Base-by-base conservation (phyloP, 2,888 invertebrate species). In the Theristus sp. region DNA sequence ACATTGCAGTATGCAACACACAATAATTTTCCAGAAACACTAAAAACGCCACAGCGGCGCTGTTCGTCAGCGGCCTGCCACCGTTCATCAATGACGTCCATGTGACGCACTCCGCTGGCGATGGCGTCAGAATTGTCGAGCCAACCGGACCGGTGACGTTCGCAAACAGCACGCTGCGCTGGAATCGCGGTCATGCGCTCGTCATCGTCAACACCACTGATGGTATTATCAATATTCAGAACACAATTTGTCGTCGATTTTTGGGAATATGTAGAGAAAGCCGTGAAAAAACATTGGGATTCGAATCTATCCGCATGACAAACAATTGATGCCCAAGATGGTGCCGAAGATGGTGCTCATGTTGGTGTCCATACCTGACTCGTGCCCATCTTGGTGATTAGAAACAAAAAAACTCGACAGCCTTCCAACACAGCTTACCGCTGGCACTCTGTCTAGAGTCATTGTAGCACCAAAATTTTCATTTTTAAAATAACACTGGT, bases 21-120 rank as follows among this genome's bases (percentile, higher is more conserved):
- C n/a, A n/a, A n/a, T n/a, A n/a, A n/a, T n/a, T n/a, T 59, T 85
- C 84, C 69, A 85, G 84, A 69, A 82, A 84, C 1, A 84, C 84
- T 22, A 72, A 73, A 29, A 72, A 75, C 64, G 68, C 70, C 3
- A 73, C 74, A 1, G 85, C 90, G 64, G 89, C 90, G 1, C 75
- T 94, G 69, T 85, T 89, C 72, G 81, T 87, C n/a, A 81, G 84
- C 66, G 91, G 91, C 27, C 84, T 87, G 31, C 89, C 94, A 1
- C 98, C 98, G 0, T 79, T 83, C 59, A 84, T 96, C 81, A 82
- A 85, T 67, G 82, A 87, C 67, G 80, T 94, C 62, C 84, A 85
- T 65, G 82, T 98, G 66, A 80, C 84, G 54, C 83, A 86, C 74
- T 89, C 89, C 17, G 93, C 93, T 1, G 89, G 86, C 73, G 91